A percentile compares a stretch with the other conserved stretches of the same genome.
Conservation (phyloP, 2,797 vertebrate genomes). For the Acrossocheilus fasciatus region DNA sequence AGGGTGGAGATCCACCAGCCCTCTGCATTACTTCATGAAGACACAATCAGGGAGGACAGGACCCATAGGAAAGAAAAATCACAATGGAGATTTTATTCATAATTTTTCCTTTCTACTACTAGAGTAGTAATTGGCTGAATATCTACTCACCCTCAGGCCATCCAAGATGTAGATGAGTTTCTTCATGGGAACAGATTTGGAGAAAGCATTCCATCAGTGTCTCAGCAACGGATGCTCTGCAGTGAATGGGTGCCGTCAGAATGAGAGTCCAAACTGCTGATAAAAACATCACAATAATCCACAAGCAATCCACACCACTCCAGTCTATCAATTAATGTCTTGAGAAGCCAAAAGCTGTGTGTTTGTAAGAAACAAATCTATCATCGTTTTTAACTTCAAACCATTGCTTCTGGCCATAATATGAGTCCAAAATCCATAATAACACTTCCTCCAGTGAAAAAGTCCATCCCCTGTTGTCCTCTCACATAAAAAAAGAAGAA, state of each 20-base stretch:
- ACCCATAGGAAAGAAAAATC: background rate
- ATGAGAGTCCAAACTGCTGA: background rate
- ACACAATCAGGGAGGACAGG: background rate
- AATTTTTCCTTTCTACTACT: background rate
- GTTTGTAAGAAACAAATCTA: background rate
- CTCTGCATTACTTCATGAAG: conserved; percentile 63
- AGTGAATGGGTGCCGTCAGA: background rate
- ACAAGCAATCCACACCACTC: background rate
- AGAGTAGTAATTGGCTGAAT: background rate
- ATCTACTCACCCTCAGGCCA: background rate
- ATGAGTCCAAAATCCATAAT: background rate
- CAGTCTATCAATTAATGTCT: background rate
- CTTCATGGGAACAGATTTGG: background rate
- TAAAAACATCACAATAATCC: background rate
- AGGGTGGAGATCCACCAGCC: conserved; percentile 54
- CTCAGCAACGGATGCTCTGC: background rate
- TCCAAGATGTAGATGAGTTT: background rate
- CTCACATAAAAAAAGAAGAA: too few species aligned
- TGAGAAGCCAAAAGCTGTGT: background rate
- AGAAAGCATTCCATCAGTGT: background rate
- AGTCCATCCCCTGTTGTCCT: too few species aligned
- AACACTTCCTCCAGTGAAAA: background rate
- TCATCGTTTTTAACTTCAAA: background rate
- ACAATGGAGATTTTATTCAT: background rate
- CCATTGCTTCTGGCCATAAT: background rate